phyloP scores from a whole-genome alignment of 2,113 vertebrate species.

The Catharus bicknelli region DNA sequence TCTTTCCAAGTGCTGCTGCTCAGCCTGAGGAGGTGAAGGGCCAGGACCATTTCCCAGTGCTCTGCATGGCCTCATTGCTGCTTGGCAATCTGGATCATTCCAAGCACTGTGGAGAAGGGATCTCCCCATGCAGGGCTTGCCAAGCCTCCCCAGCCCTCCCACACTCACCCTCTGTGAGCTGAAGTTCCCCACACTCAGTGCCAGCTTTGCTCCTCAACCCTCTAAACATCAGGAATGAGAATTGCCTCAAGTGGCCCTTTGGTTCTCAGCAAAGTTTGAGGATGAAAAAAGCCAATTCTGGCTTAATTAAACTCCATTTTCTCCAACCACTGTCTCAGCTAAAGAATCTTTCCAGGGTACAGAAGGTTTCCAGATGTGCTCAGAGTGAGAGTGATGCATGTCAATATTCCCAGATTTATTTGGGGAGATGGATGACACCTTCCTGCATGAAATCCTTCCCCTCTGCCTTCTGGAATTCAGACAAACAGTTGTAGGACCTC shows the following conservation, averaged over 20 bases:
- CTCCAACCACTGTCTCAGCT: neutral
- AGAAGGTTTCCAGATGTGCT: neutral
- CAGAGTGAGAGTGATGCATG: neutral
- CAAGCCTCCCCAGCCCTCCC: conserved; percentile 6
- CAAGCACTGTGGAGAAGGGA: fast-evolving
- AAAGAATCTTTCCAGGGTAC: neutral
- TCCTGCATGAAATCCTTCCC: neutral
- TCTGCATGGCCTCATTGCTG: neutral
- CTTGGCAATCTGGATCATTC: neutral
- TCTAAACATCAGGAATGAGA: neutral
- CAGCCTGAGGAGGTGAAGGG: neutral
- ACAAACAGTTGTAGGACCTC: neutral
- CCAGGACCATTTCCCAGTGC: neutral
- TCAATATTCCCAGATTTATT: neutral
- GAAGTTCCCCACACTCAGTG: neutral
- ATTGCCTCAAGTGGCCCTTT: neutral
- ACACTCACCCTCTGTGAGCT: neutral
- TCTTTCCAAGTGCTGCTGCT: neutral
- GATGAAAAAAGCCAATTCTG: neutral
- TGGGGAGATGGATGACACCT: neutral
- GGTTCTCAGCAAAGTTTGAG: neutral
- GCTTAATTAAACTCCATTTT: neutral
- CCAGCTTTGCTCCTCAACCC: neutral
- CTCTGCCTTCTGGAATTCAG: neutral
- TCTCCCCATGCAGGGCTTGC: neutral